Conservation (phyloP, 2,113 vertebrate genomes). For the Rhea americana region DNA sequence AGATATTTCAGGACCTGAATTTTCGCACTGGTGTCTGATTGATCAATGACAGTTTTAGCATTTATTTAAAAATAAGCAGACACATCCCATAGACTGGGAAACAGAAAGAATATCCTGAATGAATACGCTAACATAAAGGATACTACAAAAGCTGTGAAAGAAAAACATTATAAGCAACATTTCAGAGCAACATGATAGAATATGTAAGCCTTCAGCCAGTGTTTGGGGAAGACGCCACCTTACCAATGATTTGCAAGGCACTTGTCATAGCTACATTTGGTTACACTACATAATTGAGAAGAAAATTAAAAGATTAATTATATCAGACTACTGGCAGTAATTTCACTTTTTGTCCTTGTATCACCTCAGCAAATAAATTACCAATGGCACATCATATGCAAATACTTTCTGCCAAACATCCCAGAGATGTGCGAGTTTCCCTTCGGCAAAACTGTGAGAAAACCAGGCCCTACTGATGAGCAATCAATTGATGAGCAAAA, state of each 20-base stretch:
- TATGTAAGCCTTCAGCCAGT: background rate
- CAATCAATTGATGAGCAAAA: background rate
- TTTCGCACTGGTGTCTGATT: background rate
- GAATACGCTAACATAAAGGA: background rate
- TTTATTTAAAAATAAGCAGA: slow-evolving; percentile 17
- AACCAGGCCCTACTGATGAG: background rate
- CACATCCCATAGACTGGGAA: background rate
- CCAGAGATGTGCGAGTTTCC: background rate
- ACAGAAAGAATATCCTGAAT: background rate
- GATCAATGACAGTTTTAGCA: background rate
- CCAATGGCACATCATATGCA: background rate
- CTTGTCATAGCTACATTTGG: background rate
- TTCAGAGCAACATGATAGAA: background rate
- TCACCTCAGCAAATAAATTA: background rate
- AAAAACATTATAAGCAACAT: background rate
- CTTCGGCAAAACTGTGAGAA: background rate
- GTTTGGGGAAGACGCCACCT: background rate
- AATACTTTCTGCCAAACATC: background rate
- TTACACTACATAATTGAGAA: background rate
- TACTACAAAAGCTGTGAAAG: background rate
- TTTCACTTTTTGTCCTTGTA: background rate
- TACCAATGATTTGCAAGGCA: background rate
- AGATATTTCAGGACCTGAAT: background rate
- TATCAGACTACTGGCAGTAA: background rate
- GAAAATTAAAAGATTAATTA: background rate